phyloP scores from a whole-genome alignment of 2,113 vertebrate genomes.

The Pogonocichla stellata region DNA sequence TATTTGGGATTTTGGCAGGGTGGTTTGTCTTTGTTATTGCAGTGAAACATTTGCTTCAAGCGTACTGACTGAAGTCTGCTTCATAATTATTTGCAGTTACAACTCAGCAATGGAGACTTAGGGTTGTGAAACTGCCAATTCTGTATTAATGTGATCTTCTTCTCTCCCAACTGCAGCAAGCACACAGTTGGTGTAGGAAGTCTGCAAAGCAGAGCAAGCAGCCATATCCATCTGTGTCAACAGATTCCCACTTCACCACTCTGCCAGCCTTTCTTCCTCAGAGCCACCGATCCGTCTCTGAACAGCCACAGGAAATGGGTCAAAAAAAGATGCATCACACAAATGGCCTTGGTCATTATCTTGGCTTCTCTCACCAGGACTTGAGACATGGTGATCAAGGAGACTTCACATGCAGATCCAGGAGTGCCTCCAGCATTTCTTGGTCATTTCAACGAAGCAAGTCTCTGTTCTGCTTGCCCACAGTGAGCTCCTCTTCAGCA shows the following conservation, averaged over 20 bases:
- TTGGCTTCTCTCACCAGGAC: constrained; percentile 63
- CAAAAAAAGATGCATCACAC: neutral
- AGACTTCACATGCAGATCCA: constrained; percentile 22
- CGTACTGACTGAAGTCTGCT: constrained; percentile 17
- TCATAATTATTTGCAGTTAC: constrained; percentile 38
- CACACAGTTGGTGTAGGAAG: constrained; percentile 70
- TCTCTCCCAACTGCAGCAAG: constrained; percentile 66
- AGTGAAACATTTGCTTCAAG: constrained; percentile 47
- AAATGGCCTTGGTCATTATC: neutral
- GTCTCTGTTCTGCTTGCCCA: constrained; percentile 88
- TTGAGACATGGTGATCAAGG: constrained; percentile 41
- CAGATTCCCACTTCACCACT: constrained; percentile 14
- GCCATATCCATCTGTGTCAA: constrained; percentile 29
- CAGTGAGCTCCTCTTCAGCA: constrained; percentile 62
- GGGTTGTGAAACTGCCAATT: neutral
- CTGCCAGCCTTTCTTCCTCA: constrained; percentile 24
- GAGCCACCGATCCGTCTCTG: neutral
- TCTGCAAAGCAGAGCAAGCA: constrained; percentile 60
- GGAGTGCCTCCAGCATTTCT: constrained; percentile 41
- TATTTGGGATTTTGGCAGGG: constrained; percentile 59
- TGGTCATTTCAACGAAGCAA: constrained; percentile 78
- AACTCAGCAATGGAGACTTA: neutral
- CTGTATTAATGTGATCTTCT: constrained; percentile 37
- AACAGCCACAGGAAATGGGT: constrained; percentile 27
- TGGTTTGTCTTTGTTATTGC: constrained; percentile 39